Evolutionary conservation across 2,113 vertebrate genomes (phyloP).

Genomic region (Sardina pilchardus): DNA sequence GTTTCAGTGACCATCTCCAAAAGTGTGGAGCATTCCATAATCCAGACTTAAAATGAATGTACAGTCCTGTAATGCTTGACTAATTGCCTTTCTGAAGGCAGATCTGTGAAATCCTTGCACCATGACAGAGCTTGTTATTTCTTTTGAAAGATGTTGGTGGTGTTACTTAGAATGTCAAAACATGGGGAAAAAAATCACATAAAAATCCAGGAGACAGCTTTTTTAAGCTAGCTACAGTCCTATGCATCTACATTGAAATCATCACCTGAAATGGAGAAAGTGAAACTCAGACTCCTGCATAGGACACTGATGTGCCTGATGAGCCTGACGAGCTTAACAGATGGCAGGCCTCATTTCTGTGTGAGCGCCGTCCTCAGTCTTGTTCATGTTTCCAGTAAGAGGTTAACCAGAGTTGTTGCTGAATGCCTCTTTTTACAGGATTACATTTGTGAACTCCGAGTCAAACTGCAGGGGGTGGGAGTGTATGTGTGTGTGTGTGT

Average conservation of each 20-base stretch:
- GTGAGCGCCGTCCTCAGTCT: background rate
- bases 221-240: background rate
- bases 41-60: background rate
- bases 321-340: background rate
- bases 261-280: background rate
- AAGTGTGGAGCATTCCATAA: background rate
- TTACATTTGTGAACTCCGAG: background rate
- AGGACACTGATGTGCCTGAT: background rate
- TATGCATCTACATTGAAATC: background rate
- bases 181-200: background rate
- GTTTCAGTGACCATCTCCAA: background rate
- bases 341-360: background rate
- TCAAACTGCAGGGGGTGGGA: background rate
- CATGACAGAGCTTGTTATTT: background rate
- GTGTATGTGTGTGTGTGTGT: too few species aligned
- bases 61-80: background rate
- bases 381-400: constrained; percentile 8
- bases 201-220: background rate
- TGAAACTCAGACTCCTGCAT: background rate
- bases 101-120: background rate
- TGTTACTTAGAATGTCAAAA: background rate
- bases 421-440: background rate
- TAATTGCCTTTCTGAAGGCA: background rate
- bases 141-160: constrained; percentile 4
- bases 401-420: constrained; percentile 17